A percentile compares a stretch with the other conserved stretches of the same genome.
Evolutionary conservation across 2,888 invertebrate species (phyloP).

Genomic region (Scaptomyza parva): DNA sequence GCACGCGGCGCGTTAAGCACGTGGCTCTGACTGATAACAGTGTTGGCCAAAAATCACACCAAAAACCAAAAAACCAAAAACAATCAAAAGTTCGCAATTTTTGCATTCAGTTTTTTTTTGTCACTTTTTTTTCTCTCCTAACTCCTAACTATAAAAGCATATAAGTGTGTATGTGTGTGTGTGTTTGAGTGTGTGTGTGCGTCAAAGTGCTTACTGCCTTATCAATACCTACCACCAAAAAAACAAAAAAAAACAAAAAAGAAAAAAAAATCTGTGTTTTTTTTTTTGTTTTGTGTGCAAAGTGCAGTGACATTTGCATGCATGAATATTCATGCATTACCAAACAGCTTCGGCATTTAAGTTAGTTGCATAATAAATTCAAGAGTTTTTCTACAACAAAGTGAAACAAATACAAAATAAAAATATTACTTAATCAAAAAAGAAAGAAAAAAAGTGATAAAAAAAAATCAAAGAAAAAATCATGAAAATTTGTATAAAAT

Average conservation of each 20-base stretch:
- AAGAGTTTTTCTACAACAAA: not conserved
- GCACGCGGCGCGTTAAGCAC: slow-evolving; percentile 79
- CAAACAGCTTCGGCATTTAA: not conserved
- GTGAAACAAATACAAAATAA: not conserved
- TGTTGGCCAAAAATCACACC: slow-evolving; percentile 8
- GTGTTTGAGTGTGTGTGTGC: slow-evolving; percentile 11
- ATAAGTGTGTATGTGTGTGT: not conserved
- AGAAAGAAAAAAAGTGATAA: too few species aligned
- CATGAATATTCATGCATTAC: slow-evolving; percentile 14
- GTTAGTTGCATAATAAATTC: not conserved
- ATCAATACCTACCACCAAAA: slow-evolving; percentile 42
- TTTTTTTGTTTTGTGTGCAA: slow-evolving; percentile 11
- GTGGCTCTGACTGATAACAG: slow-evolving; percentile 77
- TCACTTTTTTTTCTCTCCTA: slow-evolving; percentile 1
- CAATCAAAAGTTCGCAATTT: slow-evolving; percentile 27
- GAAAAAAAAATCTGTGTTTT: too few species aligned
- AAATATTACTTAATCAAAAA: too few species aligned
- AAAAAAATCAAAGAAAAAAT: slow-evolving; percentile 30
- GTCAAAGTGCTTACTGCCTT: slow-evolving; percentile 24
- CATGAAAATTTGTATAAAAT: slow-evolving; percentile 13
- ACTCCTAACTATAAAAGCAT: not conserved
- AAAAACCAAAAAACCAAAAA: slow-evolving; percentile 9
- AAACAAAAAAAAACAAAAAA: too few species aligned
- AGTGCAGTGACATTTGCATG: slow-evolving; percentile 25
- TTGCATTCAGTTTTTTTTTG: slow-evolving; percentile 31